These are phyloP conservation scores for Ophion costatus DNA, from an alignment of 2,888 invertebrate species.

Conservation along the genomic window DNA sequence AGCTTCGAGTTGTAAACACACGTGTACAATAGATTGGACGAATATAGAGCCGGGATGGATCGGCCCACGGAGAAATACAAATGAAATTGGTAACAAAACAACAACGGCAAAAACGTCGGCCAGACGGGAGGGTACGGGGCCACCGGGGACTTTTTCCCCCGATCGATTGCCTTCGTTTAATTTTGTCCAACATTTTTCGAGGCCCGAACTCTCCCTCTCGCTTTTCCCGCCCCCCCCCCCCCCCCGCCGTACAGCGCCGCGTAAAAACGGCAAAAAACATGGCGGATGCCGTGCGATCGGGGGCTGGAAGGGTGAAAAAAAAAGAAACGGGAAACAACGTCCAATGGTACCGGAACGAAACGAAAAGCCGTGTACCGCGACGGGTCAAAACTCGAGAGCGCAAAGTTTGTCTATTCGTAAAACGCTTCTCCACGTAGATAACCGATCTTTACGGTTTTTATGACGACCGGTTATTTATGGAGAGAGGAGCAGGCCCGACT, in stretches of 20 bases:
- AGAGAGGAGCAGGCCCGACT: constrained; percentile 44
- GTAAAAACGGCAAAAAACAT: constrained; percentile 44
- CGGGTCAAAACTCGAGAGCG: constrained; percentile 50
- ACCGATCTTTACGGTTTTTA: constrained; percentile 74
- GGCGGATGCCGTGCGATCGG: constrained; percentile 24
- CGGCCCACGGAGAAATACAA: constrained; percentile 63
- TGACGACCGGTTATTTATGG: constrained; percentile 75
- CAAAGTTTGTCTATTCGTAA: constrained; percentile 59
- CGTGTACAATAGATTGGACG: constrained; percentile 9
- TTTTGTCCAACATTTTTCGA: constrained; percentile 77
- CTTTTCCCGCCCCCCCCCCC: constrained; percentile 48
- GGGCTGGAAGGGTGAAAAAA: constrained; percentile 8
- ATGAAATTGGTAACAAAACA: constrained; percentile 53
- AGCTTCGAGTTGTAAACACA: background rate
- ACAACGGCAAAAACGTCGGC: background rate
- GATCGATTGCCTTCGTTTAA: constrained; percentile 79
- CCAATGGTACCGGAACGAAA: constrained; percentile 50
- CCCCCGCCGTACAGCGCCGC: constrained; percentile 45
- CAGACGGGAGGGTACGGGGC: constrained; percentile 4
- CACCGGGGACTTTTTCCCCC: constrained; percentile 69
- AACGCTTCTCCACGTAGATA: constrained; percentile 71
- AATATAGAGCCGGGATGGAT: constrained; percentile 23
- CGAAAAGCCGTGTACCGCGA: constrained; percentile 36
- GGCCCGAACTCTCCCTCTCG: constrained; percentile 61
- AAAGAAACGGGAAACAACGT: constrained; percentile 18